Conservation (phyloP, 2,113 vertebrate genomes). For the Peromyscus leucopus region DNA sequence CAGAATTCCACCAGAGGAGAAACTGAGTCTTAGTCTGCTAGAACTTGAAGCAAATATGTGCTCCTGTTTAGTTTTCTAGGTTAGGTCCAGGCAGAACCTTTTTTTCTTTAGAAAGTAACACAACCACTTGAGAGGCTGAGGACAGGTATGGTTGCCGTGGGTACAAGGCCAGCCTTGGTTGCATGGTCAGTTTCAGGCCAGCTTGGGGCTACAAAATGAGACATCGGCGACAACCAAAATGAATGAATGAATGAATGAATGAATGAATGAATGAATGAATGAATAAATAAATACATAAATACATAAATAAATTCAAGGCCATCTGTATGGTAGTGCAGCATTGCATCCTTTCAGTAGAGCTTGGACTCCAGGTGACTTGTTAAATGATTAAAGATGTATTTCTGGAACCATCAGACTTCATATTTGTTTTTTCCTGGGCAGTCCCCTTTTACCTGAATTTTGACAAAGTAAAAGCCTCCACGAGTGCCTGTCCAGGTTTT, state of each 20-base stretch:
- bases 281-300: not conserved
- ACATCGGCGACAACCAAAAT: no score
- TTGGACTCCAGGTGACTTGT: not conserved
- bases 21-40: not conserved
- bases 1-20: not conserved
- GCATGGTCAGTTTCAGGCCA: not conserved
- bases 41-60: not conserved
- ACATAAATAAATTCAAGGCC: not conserved
- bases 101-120: not conserved
- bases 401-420: not conserved
- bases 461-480: not conserved
- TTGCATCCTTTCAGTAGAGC: not conserved
- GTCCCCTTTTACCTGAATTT: not conserved
- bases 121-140: not conserved
- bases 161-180: not conserved
- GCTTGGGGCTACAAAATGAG: not conserved
- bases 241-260: not conserved
- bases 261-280: not conserved
- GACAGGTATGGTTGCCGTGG: no score
- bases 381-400: not conserved
- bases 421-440: not conserved
- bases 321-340: not conserved
- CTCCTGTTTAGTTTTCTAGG: not conserved
- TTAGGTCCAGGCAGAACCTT: not conserved
- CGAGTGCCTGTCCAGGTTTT: not conserved